phyloP scores from a whole-genome alignment of 1,140 invertebrate genomes.

The Aphaenogaster rudis region DNA sequence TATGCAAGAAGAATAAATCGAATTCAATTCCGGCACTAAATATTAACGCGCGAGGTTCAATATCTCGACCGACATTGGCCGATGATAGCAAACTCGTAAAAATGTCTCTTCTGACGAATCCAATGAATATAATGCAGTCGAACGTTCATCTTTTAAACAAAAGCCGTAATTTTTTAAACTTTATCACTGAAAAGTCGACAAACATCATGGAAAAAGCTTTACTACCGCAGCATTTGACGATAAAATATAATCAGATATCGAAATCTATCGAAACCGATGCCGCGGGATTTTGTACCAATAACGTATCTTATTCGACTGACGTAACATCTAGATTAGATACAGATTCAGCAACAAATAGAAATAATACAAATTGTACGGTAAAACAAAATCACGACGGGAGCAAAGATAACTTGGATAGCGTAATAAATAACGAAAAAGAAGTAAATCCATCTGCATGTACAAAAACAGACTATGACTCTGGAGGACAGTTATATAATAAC shows the following conservation, averaged over 20 bases:
- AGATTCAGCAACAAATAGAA: conserved; percentile 24
- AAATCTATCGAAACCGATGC: conserved; percentile 63
- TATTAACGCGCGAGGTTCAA: background rate
- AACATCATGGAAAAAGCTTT: conserved; percentile 85
- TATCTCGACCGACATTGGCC: conserved; percentile 68
- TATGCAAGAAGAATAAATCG: background rate
- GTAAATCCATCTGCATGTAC: background rate
- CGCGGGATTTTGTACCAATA: conserved; percentile 4
- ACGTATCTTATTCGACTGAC: conserved; percentile 14
- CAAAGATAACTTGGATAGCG: background rate
- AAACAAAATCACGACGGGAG: background rate
- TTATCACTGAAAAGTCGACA: conserved; percentile 85
- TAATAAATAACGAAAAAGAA: conserved; percentile 6
- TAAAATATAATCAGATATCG: conserved; percentile 72
- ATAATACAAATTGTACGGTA: background rate
- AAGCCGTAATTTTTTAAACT: conserved; percentile 83
- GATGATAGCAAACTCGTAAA: conserved; percentile 83
- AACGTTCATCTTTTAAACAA: conserved; percentile 84
- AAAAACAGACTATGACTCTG: background rate
- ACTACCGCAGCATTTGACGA: conserved; percentile 79
- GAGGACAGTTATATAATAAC: background rate
- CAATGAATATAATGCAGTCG: conserved; percentile 83
- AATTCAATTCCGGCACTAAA: background rate
- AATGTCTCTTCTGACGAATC: conserved; percentile 82
- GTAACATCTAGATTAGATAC: background rate